Base-by-base conservation (phyloP, 2,888 invertebrate species). In the Cyrtodaria siliqua region DNA sequence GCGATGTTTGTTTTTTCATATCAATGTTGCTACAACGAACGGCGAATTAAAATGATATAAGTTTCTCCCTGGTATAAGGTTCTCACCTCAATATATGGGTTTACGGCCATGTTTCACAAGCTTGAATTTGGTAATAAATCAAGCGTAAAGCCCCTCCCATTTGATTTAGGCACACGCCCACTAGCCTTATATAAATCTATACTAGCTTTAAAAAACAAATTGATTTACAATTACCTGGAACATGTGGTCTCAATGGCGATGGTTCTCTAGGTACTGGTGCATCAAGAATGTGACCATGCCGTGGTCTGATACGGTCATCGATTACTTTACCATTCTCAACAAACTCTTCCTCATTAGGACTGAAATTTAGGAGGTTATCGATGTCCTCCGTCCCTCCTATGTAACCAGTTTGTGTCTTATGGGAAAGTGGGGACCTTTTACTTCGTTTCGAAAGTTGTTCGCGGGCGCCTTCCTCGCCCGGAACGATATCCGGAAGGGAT, bases 341-440 rank as follows among this genome's bases (percentile, higher is more conserved):
- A 47, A 86, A 83, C 47, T 87, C 89, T 24, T 88, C 88, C 47
- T 89, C 87, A 42, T 84, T 84, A 44, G 84, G 86, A 68, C 80
- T 82, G 74, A 86, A 88, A 49, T 87, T 87, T 52, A 92, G 80
- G 12, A 91, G 82, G 55, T 83, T 90, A 74, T 92, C 82, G 18
- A 84, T 84, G 63, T 86, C 85, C 50, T 67, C 63, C n/a, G 71
- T 76, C 14, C 68, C 40, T 33, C 84, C 82, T 33, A 86, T 84
- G 23, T 70, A 75, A 61, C 63, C 87, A 81, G 63, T 81, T 60
- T 79, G 85, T 53, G 71, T 74, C 78, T 79, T 64, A 59, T 70
- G 59, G 16, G 66, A 33, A 2, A 49, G 50, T 29, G 29, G 61
- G 26, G 53, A 38, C 18, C 38, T 38, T 18, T 29, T 60, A 27